These are phyloP conservation scores for Euwallacea similis DNA, from an alignment of 1,140 invertebrate genomes.

Conservation along the genomic window DNA sequence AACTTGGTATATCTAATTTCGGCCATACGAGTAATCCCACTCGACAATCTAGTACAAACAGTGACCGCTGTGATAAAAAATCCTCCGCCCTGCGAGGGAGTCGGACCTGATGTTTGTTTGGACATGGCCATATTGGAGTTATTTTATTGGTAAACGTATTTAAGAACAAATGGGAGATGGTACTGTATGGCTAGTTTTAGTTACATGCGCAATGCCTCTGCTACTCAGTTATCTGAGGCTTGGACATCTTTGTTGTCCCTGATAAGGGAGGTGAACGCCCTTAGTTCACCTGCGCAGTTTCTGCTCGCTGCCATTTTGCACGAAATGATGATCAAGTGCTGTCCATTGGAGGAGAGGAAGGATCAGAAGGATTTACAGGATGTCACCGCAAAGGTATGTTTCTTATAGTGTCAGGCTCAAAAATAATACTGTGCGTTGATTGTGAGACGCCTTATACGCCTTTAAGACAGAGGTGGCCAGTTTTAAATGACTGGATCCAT, in stretches of 20 bases:
- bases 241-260: constrained; percentile 79
- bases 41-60: constrained; percentile 84
- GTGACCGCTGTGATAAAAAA: constrained; percentile 80
- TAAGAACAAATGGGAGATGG: background rate
- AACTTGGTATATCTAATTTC: constrained; percentile 79
- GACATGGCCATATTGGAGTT: constrained; percentile 66
- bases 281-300: constrained; percentile 80
- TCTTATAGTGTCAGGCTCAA: too few species aligned
- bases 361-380: constrained; percentile 83
- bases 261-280: constrained; percentile 72
- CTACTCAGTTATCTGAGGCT: constrained; percentile 73
- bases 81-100: constrained; percentile 69
- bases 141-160: constrained; percentile 58
- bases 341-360: constrained; percentile 68
- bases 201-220: constrained; percentile 72
- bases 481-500: too few species aligned
- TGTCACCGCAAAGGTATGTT: constrained; percentile 65
- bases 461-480: too few species aligned
- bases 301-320: constrained; percentile 78
- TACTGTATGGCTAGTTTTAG: constrained; percentile 48
- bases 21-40: constrained; percentile 81
- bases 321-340: constrained; percentile 84
- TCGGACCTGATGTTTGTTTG: constrained; percentile 63
- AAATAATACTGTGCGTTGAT: too few species aligned
- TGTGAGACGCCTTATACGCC: too few species aligned